A percentile compares a stretch with the other conserved stretches of the same genome.
Evolutionary conservation across 92 coral and sea anemone species (phyloP).

Genomic region (Phymanthus crucifer): DNA sequence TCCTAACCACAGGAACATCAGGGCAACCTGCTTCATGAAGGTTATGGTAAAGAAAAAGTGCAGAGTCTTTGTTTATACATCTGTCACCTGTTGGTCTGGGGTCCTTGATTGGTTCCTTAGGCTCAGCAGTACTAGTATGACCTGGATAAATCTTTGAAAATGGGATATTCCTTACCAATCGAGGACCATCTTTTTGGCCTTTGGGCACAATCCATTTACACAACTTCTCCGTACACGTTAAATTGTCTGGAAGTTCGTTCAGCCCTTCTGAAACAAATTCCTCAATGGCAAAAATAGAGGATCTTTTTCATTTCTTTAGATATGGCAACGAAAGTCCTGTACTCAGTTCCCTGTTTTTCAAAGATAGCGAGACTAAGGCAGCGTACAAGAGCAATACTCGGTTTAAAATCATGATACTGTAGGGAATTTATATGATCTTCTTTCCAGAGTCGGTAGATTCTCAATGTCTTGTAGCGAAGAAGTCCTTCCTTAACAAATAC

Average conservation of each 20-base stretch:
- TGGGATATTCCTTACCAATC: not conserved
- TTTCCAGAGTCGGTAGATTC: slow-evolving; percentile 47
- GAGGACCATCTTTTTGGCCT: no score
- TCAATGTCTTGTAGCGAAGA: slow-evolving; percentile 30
- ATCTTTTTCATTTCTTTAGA: slow-evolving; percentile 32
- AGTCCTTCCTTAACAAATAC: slow-evolving; percentile 29
- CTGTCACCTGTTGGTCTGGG: slow-evolving; percentile 26
- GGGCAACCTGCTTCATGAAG: slow-evolving; percentile 24
- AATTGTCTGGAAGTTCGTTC: slow-evolving; percentile 35
- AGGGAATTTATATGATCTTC: slow-evolving; percentile 32
- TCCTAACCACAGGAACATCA: slow-evolving; percentile 30
- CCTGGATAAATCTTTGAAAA: slow-evolving; percentile 29
- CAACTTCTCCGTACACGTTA: slow-evolving; percentile 36
- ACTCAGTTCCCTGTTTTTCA: slow-evolving; percentile 34
- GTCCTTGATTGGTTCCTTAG: slow-evolving; percentile 18
- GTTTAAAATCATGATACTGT: slow-evolving; percentile 14
- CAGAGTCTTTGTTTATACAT: slow-evolving; percentile 21
- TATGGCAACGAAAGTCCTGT: slow-evolving; percentile 36
- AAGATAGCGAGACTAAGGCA: slow-evolving; percentile 23
- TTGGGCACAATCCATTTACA: no score
- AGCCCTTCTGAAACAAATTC: slow-evolving; percentile 49
- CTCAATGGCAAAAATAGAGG: slow-evolving; percentile 33
- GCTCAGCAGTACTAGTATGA: slow-evolving; percentile 5
- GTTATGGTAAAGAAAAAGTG: slow-evolving; percentile 23
- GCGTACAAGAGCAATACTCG: slow-evolving; percentile 20